A percentile compares a stretch with the other conserved stretches of the same genome.
These are phyloP conservation scores for Muscicapa adusta DNA, from an alignment of 2,113 vertebrate genomes.

Conservation along the genomic window DNA sequence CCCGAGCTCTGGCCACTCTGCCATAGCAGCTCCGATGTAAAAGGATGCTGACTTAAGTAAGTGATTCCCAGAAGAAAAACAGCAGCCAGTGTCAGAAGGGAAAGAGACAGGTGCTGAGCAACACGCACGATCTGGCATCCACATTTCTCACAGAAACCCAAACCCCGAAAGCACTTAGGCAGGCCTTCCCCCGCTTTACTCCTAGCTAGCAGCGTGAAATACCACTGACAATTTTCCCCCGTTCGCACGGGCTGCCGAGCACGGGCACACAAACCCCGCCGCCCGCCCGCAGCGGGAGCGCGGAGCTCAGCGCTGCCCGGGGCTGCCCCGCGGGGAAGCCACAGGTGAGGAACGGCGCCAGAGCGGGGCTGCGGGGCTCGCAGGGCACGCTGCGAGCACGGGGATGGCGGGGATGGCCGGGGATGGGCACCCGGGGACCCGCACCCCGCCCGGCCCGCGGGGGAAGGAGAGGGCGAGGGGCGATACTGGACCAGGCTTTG, in stretches of 20 bases:
- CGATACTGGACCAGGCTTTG: constrained; percentile 87
- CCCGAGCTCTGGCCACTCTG: neutral
- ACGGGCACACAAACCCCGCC: neutral
- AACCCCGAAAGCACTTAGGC: neutral
- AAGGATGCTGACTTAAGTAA: neutral
- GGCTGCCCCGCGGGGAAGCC: neutral
- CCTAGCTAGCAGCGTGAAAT: too few species aligned
- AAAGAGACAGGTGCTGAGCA: neutral
- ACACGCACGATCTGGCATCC: neutral
- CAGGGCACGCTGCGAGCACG: neutral
- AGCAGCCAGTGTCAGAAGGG: neutral
- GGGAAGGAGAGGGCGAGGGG: neutral
- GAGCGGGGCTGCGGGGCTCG: neutral
- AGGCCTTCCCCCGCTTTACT: neutral
- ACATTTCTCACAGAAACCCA: neutral
- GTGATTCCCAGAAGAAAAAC: neutral
- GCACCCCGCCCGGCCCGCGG: neutral
- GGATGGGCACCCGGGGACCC: neutral
- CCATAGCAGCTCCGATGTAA: neutral
- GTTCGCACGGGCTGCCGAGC: neutral
- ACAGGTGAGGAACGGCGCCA: neutral
- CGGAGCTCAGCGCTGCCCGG: neutral
- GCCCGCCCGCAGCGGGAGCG: fast-evolving
- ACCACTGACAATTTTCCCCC: neutral
- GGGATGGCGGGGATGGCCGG: neutral